Base-by-base conservation (phyloP, 2,797 vertebrate species). In the Allobates femoralis region DNA sequence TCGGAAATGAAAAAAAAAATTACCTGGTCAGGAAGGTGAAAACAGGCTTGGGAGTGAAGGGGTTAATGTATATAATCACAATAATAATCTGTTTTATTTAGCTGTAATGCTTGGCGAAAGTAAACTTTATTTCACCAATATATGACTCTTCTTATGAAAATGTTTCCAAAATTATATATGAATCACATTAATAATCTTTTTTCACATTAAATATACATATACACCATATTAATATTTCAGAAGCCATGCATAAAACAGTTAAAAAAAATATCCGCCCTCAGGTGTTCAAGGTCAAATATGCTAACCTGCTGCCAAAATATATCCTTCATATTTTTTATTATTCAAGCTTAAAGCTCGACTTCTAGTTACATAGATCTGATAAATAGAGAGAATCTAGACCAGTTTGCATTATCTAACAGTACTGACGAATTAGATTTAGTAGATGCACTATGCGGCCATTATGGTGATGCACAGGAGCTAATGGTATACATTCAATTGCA, bases 241-340 rank as follows among this genome's bases (percentile, higher is more conserved):
- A 75, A 53, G 46, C n/a, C 15, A 75, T 51, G 46, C 46, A 75
- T 75, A 53, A 75, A 75, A 75, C 23, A 74, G 67, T 21, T 46
- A 5, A n/a, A 26, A n/a, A 28, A 74, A 46, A 15, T 51, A 75
- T 26, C 51, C 7, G 16, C 71, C 11, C 3, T 51, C n/a, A 28
- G 26, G 15, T 30, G 5, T 75, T 46, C 46, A 41, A 75, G n/a
- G 73, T 30, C n/a, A 30, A 30, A 32, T 67, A 67, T 67, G 64
- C 64, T 34, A 67, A 67, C 60, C 60, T 28, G 34, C 37, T 15
- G 12, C 21, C 23, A 34, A 11, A 73, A 73, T n/a, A 26, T 26
- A 73, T 50, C 12, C 18, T 8, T 23, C 46, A 23, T 46, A 23
- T 46, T 74, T 12, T 26, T 46, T 74, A 2, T 26, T 74, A n/a